Percentiles rank a stretch among this genome's conserved stretches.
phyloP scores from a whole-genome alignment of 2,888 invertebrate genomes.

The Pachymerium ferrugineum region DNA sequence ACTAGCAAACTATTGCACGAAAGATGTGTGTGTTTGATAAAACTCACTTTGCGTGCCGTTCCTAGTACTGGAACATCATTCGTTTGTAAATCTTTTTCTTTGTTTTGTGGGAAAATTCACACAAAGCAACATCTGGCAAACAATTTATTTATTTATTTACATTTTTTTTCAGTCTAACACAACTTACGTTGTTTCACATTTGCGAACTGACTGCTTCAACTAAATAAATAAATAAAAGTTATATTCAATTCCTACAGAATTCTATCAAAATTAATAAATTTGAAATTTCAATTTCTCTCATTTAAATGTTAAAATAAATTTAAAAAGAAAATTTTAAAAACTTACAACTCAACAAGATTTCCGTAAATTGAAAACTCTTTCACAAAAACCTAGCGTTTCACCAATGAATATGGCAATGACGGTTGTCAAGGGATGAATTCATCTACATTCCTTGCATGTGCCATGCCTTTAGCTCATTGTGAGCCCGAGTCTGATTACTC shows the following conservation, averaged over 20 bases:
- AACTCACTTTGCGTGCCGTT: conserved; percentile 9
- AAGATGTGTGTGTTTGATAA: background rate
- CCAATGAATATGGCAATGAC: conserved; percentile 25
- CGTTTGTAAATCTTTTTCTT: background rate
- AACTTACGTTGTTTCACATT: background rate
- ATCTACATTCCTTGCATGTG: conserved; percentile 24
- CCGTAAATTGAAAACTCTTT: too few species aligned
- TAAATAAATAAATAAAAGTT: too few species aligned
- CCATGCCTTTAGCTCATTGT: conserved; percentile 22
- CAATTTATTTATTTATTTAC: conserved; percentile 13
- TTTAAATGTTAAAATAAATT: too few species aligned
- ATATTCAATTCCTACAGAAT: too few species aligned
- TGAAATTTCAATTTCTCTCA: too few species aligned
- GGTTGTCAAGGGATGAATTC: conserved; percentile 13
- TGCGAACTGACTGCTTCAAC: background rate
- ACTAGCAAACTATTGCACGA: background rate
- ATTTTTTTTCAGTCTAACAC: background rate
- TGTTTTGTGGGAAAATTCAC: conserved; percentile 22
- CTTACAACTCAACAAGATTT: background rate
- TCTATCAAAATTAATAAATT: too few species aligned
- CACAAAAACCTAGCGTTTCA: background rate
- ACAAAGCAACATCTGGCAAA: conserved; percentile 15
- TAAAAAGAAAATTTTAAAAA: background rate
- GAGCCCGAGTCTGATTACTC: conserved; percentile 25
- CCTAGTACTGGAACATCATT: too few species aligned